Percentiles rank a stretch among this genome's conserved stretches.
These are phyloP conservation scores for Cordilura impudica DNA, from an alignment of 2,888 invertebrate species.

Conservation along the genomic window DNA sequence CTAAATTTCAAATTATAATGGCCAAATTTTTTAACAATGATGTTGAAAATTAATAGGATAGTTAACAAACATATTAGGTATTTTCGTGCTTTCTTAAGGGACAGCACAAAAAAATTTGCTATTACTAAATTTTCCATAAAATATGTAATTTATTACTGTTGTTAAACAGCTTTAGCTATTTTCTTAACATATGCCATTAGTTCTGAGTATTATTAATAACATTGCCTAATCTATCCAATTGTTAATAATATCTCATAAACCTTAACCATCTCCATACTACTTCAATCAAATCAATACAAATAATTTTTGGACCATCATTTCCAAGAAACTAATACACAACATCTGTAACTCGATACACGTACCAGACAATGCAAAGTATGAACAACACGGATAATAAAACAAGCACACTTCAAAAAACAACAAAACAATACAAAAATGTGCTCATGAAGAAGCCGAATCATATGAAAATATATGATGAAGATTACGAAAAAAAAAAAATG, in stretches of 20 bases:
- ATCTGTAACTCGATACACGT: constrained; percentile 60
- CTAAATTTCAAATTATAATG: too few species aligned
- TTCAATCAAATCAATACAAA: constrained; percentile 35
- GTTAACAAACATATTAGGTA: too few species aligned
- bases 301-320: constrained; percentile 49
- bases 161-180: too few species aligned
- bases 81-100: too few species aligned
- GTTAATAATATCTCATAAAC: constrained; percentile 30
- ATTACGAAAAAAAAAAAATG: constrained; percentile 41
- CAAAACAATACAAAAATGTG: constrained; percentile 7
- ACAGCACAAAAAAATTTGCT: too few species aligned
- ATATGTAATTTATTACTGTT: too few species aligned
- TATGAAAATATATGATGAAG: constrained; percentile 46
- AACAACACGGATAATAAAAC: not conserved
- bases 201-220: not conserved
- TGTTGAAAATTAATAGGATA: too few species aligned
- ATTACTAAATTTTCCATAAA: too few species aligned
- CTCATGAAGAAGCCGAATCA: constrained; percentile 59
- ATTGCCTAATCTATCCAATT: constrained; percentile 11
- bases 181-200: too few species aligned
- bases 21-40: too few species aligned
- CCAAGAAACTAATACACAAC: constrained; percentile 44
- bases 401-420: constrained; percentile 44
- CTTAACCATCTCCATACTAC: constrained; percentile 7
- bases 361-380: constrained; percentile 35